Conservation (phyloP, 2,113 vertebrate species). For the Spermophilus dauricus region DNA sequence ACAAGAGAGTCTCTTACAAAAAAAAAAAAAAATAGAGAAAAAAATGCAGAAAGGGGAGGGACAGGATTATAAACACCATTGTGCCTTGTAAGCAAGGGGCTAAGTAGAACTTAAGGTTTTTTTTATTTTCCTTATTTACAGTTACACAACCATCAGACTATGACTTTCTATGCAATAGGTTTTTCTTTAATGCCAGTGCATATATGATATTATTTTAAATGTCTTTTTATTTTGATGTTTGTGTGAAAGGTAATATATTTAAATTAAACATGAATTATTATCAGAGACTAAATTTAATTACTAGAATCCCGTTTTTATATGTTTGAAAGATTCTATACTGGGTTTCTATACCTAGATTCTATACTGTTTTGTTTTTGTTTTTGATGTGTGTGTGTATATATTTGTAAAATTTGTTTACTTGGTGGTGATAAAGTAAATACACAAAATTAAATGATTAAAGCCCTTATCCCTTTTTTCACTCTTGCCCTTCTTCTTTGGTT, state of each 20-base stretch:
- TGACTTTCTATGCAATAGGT: neutral
- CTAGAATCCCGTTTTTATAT: neutral
- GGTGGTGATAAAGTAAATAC: neutral
- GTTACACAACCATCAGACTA: neutral
- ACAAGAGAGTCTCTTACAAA: neutral
- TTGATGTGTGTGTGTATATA: neutral
- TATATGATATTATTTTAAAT: slow-evolving; percentile 8
- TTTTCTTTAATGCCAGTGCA: neutral
- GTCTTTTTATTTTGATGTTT: neutral
- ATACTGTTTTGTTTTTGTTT: neutral
- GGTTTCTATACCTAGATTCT: too few species aligned
- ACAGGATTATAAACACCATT: neutral
- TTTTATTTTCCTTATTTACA: neutral
- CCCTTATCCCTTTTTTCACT: neutral
- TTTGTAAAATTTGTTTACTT: neutral
- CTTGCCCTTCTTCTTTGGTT: neutral
- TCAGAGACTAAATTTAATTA: slow-evolving; percentile 8
- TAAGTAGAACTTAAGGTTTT: neutral
- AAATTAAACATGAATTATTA: neutral
- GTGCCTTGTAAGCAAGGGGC: neutral
- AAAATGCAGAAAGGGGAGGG: neutral
- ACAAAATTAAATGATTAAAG: neutral
- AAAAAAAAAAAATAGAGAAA: neutral
- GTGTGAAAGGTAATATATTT: neutral
- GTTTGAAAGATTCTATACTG: neutral